Evolutionary conservation across 2,113 vertebrate genomes (phyloP), one percentile per base, ranked within the genome.

Genomic region (Nycticryphes semicollaris): DNA sequence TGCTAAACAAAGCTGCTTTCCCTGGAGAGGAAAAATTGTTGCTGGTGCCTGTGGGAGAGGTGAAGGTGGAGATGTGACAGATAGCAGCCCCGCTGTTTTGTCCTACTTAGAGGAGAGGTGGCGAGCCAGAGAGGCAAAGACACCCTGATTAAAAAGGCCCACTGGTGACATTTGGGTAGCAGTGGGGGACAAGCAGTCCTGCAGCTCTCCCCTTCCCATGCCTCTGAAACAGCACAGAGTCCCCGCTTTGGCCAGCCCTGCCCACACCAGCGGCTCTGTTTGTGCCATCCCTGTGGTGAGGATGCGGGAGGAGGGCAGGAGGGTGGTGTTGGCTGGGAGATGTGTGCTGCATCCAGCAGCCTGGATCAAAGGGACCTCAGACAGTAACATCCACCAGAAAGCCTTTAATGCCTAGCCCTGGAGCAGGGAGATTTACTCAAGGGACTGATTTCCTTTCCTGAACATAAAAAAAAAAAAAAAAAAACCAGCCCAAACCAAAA

Each of bases 311-410:
- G 30, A 28, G 50, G 70, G 57, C 60, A 45, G 48, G 1, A 0
- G 70, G 48, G 23, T 13, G 3, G 2, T 2, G 9, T 1, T 45
- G 20, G 79, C n/a, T 9, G 4, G 33, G 67, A 69, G 67, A 72
- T 56, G 63, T 10, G 63, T 66, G 73, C 87, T 88, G 51, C 76
- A 87, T 77, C 69, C 67, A 57, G 74, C 85, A 90, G 73, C 84
- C 41, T 24, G 21, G 83, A 94, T 94, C 87, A 96, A 95, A 97
- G 92, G 83, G 77, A 69, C 85, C 76, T 68, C 37, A 39, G 57
- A 50, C 11, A 9, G 77, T 0, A 0, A 69, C 84, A 85, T 54
- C 92, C 70, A 67, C 47, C 51, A 84, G 87, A 83, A 93, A 89
- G 74, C 87, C 89, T 95, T 95, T 96, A 93, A 92, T 90, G 85